phyloP scores from a whole-genome alignment of 1,140 invertebrate genomes.

The Plodia interpunctella region DNA sequence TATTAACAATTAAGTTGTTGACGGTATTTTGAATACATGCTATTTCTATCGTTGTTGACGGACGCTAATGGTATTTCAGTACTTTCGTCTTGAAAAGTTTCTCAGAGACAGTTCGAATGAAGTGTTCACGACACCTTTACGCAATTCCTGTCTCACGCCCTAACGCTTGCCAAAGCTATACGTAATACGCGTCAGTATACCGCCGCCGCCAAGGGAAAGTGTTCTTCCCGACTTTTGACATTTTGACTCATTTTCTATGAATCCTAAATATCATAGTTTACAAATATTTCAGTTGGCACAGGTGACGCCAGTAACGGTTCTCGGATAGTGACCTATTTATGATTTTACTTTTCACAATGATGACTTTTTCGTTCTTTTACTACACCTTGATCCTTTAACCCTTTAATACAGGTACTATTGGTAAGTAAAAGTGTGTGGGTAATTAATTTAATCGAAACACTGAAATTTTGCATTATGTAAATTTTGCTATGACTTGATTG shows the following conservation, averaged over 20 bases:
- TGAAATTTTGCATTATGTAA: too few relatives aligned
- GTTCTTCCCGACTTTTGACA: conserved; percentile 32
- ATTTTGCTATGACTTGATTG: too few relatives aligned
- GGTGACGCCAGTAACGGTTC: conserved; percentile 27
- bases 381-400: too few relatives aligned
- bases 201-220: conserved; percentile 38
- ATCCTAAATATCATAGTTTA: not conserved
- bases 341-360: too few relatives aligned
- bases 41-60: conserved; percentile 48
- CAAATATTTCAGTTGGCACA: conserved; percentile 20
- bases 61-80: conserved; percentile 56
- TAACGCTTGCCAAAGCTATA: conserved; percentile 52
- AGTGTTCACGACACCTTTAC: conserved; percentile 65
- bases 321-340: conserved; percentile 42
- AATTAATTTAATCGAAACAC: too few relatives aligned
- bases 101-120: conserved; percentile 46
- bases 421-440: too few relatives aligned
- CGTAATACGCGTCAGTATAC: conserved; percentile 43
- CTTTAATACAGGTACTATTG: too few relatives aligned
- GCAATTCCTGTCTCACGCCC: conserved; percentile 60
- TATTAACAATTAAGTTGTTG: conserved; percentile 23
- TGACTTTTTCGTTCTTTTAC: not conserved
- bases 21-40: conserved; percentile 27
- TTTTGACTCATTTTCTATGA: conserved; percentile 39
- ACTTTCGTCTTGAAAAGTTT: conserved; percentile 53